Evolutionary conservation across 2,113 vertebrate species (phyloP).

Genomic region (Lichenostomus cassidix): DNA sequence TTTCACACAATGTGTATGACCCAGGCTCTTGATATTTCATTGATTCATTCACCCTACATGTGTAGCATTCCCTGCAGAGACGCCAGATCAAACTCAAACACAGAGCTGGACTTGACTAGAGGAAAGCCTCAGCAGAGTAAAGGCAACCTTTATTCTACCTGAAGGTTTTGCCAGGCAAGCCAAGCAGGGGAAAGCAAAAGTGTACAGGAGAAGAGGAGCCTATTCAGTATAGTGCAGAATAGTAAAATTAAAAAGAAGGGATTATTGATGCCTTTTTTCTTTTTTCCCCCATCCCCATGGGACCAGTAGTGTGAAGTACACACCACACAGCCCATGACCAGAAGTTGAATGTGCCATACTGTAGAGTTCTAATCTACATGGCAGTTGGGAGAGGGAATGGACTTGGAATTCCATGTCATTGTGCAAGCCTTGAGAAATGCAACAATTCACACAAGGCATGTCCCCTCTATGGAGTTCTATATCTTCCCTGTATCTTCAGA

Average conservation of each 20-base stretch:
- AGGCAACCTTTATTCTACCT: not conserved
- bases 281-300: not conserved
- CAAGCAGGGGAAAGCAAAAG: not conserved
- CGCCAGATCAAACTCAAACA: not conserved
- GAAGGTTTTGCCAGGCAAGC: not conserved
- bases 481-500: not conserved
- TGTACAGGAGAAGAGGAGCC: not conserved
- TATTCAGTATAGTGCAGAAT: accelerated
- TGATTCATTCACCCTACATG: accelerated
- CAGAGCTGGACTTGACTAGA: not conserved
- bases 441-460: not conserved
- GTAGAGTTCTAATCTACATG: too few species aligned
- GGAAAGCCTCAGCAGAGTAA: not conserved
- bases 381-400: not conserved
- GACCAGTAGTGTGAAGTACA: too few species aligned
- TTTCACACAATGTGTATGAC: not conserved
- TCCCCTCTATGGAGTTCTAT: not conserved
- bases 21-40: not conserved
- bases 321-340: not conserved
- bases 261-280: not conserved
- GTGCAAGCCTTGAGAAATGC: not conserved
- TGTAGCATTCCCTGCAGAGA: not conserved
- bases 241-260: not conserved
- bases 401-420: not conserved
- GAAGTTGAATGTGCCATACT: accelerated